Conservation (phyloP, 2,797 vertebrate genomes). For the Nasua narica region DNA sequence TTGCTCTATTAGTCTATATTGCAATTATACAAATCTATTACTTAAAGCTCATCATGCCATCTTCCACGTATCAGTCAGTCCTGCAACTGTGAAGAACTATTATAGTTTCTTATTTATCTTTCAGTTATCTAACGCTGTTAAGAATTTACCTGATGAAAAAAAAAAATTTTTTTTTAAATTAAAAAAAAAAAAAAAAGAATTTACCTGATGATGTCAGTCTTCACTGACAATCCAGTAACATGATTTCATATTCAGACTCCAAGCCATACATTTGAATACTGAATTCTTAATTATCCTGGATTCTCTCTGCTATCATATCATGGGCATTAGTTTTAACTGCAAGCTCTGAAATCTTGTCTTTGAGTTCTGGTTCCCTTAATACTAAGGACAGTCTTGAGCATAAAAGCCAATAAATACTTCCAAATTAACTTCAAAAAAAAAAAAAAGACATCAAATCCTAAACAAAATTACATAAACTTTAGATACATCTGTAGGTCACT, state of each 20-base stretch:
- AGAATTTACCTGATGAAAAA: constrained; percentile 17
- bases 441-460: constrained; percentile 34
- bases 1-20: background rate
- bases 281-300: background rate
- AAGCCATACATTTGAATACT: background rate
- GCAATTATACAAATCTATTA: background rate
- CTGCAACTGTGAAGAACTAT: background rate
- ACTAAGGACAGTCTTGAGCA: background rate
- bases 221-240: background rate
- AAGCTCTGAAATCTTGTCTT: background rate
- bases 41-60: background rate
- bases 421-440: constrained; percentile 28
- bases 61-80: background rate
- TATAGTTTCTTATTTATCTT: background rate
- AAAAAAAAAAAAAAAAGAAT: no score
- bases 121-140: background rate
- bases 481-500: background rate
- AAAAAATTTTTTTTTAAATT: no score
- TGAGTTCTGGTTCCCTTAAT: background rate
- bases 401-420: constrained; percentile 9
- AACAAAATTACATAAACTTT: constrained; percentile 40
- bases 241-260: constrained; percentile 24
- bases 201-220: background rate
- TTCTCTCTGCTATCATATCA: background rate
- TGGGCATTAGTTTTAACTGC: constrained; percentile 18